Conservation (phyloP, 2,113 vertebrate species). For the Gymnocephalus cernua region DNA sequence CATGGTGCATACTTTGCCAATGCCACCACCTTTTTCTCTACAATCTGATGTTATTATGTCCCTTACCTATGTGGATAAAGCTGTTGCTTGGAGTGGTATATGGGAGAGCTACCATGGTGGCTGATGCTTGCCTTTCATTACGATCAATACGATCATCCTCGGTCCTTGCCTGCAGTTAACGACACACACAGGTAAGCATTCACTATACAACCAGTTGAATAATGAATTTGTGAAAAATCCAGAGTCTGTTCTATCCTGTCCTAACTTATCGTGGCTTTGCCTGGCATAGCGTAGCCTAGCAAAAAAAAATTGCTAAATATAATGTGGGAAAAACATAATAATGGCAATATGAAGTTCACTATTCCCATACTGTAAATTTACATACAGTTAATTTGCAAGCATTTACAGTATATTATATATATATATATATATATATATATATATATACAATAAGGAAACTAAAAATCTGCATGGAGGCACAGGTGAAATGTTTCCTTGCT, state of each 20-base stretch:
- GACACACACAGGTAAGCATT: neutral
- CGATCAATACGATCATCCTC: neutral
- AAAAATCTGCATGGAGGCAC: neutral
- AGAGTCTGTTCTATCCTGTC: neutral
- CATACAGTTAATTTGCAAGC: too few species aligned
- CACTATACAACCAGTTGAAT: neutral
- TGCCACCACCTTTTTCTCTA: neutral
- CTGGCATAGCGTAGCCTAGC: too few species aligned
- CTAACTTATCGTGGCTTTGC: neutral
- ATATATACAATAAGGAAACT: neutral
- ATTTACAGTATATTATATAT: too few species aligned
- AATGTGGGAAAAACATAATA: neutral
- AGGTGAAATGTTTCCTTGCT: neutral
- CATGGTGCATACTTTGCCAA: neutral
- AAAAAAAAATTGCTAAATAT: neutral
- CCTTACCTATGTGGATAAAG: conserved; percentile 82
- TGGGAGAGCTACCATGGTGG: conserved; percentile 67
- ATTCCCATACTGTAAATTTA: neutral
- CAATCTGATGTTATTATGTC: neutral
- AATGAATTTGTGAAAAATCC: neutral
- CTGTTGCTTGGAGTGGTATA: conserved; percentile 70
- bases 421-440: too few species aligned
- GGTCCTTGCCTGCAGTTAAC: conserved; percentile 77
- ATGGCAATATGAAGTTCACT: neutral
- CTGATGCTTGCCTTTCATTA: conserved; percentile 68